phyloP scores from a whole-genome alignment of 1,140 invertebrate species.

The Drosophila punjabiensis region DNA sequence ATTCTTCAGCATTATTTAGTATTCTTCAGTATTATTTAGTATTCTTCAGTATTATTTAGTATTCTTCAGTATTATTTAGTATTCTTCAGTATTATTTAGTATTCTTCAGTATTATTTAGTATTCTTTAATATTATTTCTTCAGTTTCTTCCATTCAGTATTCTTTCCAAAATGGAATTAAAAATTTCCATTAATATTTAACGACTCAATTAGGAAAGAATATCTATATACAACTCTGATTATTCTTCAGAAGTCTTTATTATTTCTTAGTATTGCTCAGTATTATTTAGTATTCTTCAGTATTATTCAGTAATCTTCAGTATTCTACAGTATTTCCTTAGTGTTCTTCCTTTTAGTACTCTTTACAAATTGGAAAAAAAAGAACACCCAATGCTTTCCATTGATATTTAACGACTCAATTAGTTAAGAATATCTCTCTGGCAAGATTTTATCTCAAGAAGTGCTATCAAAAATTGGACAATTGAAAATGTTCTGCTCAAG shows the following conservation, averaged over 20 bases:
- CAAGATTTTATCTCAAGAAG: conserved; percentile 12
- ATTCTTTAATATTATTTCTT: background rate
- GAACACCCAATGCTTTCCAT: background rate
- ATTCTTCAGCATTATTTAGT: no score
- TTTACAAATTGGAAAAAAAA: background rate
- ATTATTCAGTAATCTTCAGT: background rate
- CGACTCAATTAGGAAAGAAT: background rate
- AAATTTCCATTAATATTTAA: conserved; percentile 1
- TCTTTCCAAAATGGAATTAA: background rate
- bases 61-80: background rate
- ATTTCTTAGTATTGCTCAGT: background rate
- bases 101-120: no score
- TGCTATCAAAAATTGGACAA: background rate
- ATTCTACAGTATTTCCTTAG: background rate
- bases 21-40: no score
- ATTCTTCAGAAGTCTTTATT: background rate
- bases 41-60: background rate
- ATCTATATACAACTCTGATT: no score
- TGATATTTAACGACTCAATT: conserved; percentile 11
- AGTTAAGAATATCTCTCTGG: background rate
- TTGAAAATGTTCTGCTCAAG: conserved; percentile 16
- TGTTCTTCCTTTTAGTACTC: background rate
- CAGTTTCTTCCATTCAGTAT: background rate
- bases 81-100: background rate
- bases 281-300: background rate